Evolutionary conservation across 2,113 vertebrate genomes (phyloP).

Genomic region (Ornithorhynchus anatinus): DNA sequence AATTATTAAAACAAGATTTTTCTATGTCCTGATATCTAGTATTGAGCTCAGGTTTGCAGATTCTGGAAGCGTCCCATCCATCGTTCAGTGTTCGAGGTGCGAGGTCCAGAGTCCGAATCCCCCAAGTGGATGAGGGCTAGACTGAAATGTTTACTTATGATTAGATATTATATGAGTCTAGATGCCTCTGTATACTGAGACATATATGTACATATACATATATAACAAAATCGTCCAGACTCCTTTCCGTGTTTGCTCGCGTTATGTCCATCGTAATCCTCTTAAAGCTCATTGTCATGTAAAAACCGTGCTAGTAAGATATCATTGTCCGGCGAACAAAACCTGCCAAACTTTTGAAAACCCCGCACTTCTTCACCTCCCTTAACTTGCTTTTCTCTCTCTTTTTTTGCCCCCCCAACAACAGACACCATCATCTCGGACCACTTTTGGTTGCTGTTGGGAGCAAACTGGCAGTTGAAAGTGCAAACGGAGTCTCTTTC

Average conservation of each 20-base stretch:
- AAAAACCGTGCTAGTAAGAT: slow-evolving; percentile 53
- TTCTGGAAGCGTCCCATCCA: not conserved
- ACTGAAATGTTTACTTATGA: too few species aligned
- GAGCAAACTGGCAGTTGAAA: slow-evolving; percentile 46
- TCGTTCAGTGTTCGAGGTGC: too few species aligned
- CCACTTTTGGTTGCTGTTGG: slow-evolving; percentile 46
- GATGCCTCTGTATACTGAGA: too few species aligned
- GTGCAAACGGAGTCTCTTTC: not conserved
- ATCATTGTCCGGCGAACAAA: slow-evolving; percentile 56
- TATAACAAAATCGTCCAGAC: slow-evolving; percentile 14
- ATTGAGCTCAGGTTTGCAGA: not conserved
- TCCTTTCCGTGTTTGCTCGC: slow-evolving; percentile 51
- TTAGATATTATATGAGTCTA: too few species aligned
- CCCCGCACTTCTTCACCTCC: not conserved
- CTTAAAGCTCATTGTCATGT: slow-evolving; percentile 51
- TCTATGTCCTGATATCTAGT: not conserved
- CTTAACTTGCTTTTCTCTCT: slow-evolving; percentile 45
- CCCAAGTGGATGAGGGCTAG: too few species aligned
- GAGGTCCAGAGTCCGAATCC: too few species aligned
- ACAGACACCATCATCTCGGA: slow-evolving; percentile 30
- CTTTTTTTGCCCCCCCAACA: not conserved
- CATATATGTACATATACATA: too few species aligned
- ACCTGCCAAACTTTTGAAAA: slow-evolving; percentile 43
- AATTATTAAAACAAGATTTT: not conserved
- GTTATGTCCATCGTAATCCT: slow-evolving; percentile 55